Evolutionary conservation across 2,888 invertebrate species (phyloP), one percentile per base, ranked within the genome.

Genomic region (Aleiodes alternator): DNA sequence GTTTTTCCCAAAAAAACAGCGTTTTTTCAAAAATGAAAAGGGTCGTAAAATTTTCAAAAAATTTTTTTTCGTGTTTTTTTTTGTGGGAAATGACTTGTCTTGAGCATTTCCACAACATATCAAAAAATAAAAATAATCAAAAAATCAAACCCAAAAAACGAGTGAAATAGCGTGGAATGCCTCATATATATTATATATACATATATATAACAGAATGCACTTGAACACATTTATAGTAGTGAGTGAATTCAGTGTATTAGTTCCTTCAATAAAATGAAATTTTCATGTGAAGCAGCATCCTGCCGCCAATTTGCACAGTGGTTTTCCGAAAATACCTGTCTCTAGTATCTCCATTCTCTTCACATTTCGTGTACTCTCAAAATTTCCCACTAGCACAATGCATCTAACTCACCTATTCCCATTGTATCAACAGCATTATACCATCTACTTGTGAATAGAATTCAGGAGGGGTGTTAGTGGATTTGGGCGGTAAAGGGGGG

Each of bases 221-320:
- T 16, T 43, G 34, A 34, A 43, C 14, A 64, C 64, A 14, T 14
- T 23, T 14, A 64, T 16, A 23, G 38, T 38, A 34, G 48, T 16
- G 56, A 72, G 16, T 61, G 72, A 64, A 38, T 34, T 4, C 34
- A 34, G 34, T 34, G 34, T 4, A 34, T 34, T 34, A 34, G 14
- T 51, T 53, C 55, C 14, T 74, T 79, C 80, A 83, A 83, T 83
- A 81, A 79, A 79, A 72, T 73, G 51, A 53, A 78, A 78, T 73
- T 80, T 69, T 23, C 23, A 23, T 2, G 23, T 23, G 23, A 23
- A 23, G 23, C 43, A 59, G 57, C 9, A 16, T 66, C 74, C 66
- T 76, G 73, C 64, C 61, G 31, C 72, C 76, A 79, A 80, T 80
- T 81, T 79, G 76, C 71, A 14, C 50, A 70, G 23, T 55, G 55